These are phyloP conservation scores for Masticophis lateralis DNA, from an alignment of 2,797 vertebrate species.

Conservation along the genomic window DNA sequence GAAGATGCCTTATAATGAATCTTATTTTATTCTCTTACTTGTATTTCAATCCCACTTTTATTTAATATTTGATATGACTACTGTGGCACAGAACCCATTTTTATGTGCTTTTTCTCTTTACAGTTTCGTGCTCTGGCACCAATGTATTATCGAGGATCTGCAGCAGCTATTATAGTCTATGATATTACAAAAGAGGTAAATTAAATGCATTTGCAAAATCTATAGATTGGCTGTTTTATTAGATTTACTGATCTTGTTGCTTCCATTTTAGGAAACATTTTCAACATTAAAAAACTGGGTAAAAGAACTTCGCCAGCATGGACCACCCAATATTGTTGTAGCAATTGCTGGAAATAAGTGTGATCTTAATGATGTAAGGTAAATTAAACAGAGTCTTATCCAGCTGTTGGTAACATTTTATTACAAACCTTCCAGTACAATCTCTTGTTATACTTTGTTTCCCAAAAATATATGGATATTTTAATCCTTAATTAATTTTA, in stretches of 20 bases:
- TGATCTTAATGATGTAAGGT: conserved; percentile 93
- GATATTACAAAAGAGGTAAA: conserved; percentile 99
- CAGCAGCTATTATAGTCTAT: conserved; percentile 96
- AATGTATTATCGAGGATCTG: conserved; percentile 98
- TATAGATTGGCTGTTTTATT: not conserved
- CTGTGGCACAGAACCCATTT: not conserved
- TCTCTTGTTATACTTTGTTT: not conserved
- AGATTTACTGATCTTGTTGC: not conserved
- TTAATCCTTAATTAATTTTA: not conserved
- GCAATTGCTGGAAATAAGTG: conserved; percentile 98
- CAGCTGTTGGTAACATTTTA: not conserved
- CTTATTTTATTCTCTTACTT: not conserved
- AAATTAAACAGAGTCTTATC: conserved; percentile 25
- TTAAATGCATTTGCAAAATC: conserved; percentile 1
- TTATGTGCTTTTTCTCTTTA: conserved; percentile 32
- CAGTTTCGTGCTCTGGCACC: conserved; percentile 97
- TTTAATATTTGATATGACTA: not conserved
- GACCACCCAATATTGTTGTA: conserved; percentile 96
- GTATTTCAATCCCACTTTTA: not conserved
- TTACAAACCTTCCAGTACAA: not conserved
- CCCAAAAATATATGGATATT: not conserved
- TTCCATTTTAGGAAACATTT: conserved; percentile 85
- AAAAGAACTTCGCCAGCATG: conserved; percentile 94
- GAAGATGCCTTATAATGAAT: not conserved
- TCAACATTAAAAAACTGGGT: conserved; percentile 98